phyloP scores from a whole-genome alignment of 2,113 vertebrate species.

The Pachyramphus minor region DNA sequence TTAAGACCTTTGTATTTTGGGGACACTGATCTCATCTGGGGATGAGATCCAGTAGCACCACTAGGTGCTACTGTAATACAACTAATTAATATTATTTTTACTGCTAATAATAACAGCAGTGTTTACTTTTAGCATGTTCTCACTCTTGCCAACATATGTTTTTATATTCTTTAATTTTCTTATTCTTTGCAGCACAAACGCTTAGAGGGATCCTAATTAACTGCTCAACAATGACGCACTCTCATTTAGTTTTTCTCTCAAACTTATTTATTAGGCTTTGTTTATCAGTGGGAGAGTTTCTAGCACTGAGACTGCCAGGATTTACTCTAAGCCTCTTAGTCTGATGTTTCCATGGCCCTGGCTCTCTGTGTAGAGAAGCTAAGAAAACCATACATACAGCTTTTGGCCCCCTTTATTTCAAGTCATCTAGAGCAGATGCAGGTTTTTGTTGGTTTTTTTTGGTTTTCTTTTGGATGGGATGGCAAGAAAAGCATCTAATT shows the following conservation, averaged over 20 bases:
- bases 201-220: constrained; percentile 35
- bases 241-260: constrained; percentile 58
- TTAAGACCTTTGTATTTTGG: neutral
- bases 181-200: neutral
- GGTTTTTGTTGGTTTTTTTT: neutral
- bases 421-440: constrained; percentile 26
- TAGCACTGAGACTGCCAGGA: constrained; percentile 45
- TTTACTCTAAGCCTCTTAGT: constrained; percentile 60
- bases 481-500: neutral
- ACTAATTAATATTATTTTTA: constrained; percentile 64
- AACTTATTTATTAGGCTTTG: constrained; percentile 60
- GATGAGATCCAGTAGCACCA: constrained; percentile 48
- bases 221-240: constrained; percentile 2
- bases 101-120: constrained; percentile 1
- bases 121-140: neutral
- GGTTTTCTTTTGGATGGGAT: neutral
- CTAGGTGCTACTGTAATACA: constrained; percentile 71
- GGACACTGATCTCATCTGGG: neutral
- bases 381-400: neutral
- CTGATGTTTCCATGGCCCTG: constrained; percentile 24
- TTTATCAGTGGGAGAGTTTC: constrained; percentile 41
- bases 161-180: constrained; percentile 17
- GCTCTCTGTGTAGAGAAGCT: neutral
- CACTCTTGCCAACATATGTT: neutral
- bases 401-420: constrained; percentile 29